Conservation (phyloP, 2,113 vertebrate genomes). For the Ancistrus triradiatus region DNA sequence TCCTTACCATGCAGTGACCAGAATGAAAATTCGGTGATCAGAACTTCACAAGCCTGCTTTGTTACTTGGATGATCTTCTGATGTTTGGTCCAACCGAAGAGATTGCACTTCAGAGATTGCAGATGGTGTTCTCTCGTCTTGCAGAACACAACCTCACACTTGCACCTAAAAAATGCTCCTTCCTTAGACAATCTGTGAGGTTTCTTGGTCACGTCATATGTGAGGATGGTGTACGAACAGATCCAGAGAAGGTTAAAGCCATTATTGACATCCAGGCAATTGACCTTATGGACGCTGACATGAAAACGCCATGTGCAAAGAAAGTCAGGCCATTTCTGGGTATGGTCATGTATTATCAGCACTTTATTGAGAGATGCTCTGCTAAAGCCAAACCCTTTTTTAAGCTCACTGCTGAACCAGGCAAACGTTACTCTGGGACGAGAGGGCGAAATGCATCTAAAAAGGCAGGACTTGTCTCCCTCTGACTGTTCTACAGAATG, state of each 20-base stretch:
- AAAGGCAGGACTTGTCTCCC: not conserved
- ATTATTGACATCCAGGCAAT: not conserved
- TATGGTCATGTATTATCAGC: slow-evolving; percentile 21
- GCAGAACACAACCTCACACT: slow-evolving; percentile 39
- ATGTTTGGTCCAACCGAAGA: slow-evolving; percentile 36
- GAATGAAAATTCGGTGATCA: slow-evolving; percentile 14
- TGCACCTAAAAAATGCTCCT: slow-evolving; percentile 30
- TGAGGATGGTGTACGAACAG: slow-evolving; percentile 13
- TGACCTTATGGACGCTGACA: not conserved
- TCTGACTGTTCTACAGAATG: not conserved
- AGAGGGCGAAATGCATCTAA: not conserved
- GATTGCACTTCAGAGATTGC: slow-evolving; percentile 9
- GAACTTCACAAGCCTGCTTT: slow-evolving; percentile 43
- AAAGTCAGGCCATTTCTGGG: not conserved
- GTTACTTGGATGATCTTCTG: slow-evolving; percentile 40
- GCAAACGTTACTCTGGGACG: not conserved
- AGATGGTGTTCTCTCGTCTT: slow-evolving; percentile 34
- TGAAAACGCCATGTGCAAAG: not conserved
- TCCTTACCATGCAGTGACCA: not conserved
- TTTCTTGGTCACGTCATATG: slow-evolving; percentile 37
- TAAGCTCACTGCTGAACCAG: not conserved
- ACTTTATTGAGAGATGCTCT: slow-evolving; percentile 26
- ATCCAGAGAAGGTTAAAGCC: slow-evolving; percentile 3
- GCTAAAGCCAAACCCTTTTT: slow-evolving; percentile 12
- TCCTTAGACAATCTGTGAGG: slow-evolving; percentile 23